Conservation (phyloP, 2,888 invertebrate genomes). For the Tetrapedia diversipes region DNA sequence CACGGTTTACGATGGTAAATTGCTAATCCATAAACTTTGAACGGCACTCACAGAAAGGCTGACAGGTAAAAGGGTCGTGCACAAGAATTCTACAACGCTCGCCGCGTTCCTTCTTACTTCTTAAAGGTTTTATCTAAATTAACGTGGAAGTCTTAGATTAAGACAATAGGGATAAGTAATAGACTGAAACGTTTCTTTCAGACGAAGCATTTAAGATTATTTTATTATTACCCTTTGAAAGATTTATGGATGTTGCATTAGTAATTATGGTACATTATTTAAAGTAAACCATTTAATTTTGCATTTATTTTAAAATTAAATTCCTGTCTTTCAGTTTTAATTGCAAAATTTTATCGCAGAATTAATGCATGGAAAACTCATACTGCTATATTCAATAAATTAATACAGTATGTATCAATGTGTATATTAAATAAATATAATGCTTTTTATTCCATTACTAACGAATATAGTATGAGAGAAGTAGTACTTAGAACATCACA, state of each 20-base stretch:
- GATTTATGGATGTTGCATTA: neutral
- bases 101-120: constrained; percentile 6
- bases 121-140: constrained; percentile 50
- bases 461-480: too few relatives aligned
- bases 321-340: too few relatives aligned
- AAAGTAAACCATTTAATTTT: neutral
- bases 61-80: constrained; percentile 41
- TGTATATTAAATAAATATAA: too few relatives aligned
- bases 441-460: too few relatives aligned
- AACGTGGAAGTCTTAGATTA: constrained; percentile 8
- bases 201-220: neutral
- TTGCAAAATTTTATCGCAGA: too few relatives aligned
- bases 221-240: neutral
- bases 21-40: constrained; percentile 40
- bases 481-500: too few relatives aligned
- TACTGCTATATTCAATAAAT: too few relatives aligned
- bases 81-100: constrained; percentile 58
- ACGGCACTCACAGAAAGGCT: constrained; percentile 22
- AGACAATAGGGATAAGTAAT: constrained; percentile 5
- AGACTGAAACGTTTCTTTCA: constrained; percentile 3
- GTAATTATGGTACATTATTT: neutral
- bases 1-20: constrained; percentile 48
- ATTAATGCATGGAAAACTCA: too few relatives aligned
- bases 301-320: neutral
- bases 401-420: too few relatives aligned